These are phyloP conservation scores for Malacoraja senta DNA, from an alignment of 2,797 vertebrate genomes.

Conservation along the genomic window DNA sequence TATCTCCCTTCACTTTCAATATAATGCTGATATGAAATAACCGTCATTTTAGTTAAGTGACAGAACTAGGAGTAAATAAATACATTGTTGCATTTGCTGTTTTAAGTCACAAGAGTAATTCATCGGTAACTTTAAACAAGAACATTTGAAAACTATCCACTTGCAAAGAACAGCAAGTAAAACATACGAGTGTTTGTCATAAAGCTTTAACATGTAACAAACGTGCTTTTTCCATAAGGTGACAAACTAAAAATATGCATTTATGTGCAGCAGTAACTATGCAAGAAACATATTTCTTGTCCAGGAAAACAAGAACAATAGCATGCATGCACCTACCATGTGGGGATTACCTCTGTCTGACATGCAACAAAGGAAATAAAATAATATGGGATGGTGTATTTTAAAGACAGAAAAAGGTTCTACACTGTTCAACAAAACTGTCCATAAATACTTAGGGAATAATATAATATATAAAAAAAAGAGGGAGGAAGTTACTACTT, in stretches of 20 bases:
- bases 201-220: conserved; percentile 73
- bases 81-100: conserved; percentile 59
- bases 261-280: conserved; percentile 70
- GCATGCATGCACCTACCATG: conserved; percentile 62
- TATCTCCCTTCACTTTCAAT: conserved; percentile 70
- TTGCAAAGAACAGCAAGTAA: conserved; percentile 66
- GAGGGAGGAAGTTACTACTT: conserved; percentile 68
- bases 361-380: conserved; percentile 61
- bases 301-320: conserved; percentile 57
- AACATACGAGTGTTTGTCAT: conserved; percentile 59
- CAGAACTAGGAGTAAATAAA: conserved; percentile 68
- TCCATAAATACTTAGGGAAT: conserved; percentile 62
- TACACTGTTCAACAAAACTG: conserved; percentile 53
- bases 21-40: conserved; percentile 68
- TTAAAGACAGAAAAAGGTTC: conserved; percentile 43
- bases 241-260: conserved; percentile 67
- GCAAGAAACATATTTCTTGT: conserved; percentile 71
- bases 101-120: conserved; percentile 62
- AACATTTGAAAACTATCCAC: conserved; percentile 72
- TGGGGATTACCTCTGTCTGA: conserved; percentile 52
- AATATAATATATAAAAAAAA: conserved; percentile 59
- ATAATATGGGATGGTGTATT: conserved; percentile 14
- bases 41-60: conserved; percentile 62
- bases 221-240: conserved; percentile 68
- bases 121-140: conserved; percentile 56